Conservation (phyloP, 2,888 invertebrate genomes). For the Drosophila flavopinicola region DNA sequence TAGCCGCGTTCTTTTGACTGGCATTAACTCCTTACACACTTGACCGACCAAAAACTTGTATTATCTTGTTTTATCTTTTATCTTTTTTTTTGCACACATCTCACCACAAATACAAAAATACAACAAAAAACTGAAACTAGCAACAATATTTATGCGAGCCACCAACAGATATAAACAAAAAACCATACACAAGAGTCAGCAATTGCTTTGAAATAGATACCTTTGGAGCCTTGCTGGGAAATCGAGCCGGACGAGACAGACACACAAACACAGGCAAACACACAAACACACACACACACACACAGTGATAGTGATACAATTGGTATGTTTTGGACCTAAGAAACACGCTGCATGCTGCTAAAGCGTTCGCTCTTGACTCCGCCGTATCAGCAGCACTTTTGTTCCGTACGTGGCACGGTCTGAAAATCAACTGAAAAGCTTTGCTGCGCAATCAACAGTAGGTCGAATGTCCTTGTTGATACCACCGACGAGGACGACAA, state of each 20-base stretch:
- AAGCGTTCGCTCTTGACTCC: conserved; percentile 29
- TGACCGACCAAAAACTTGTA: conserved; percentile 49
- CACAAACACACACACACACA: conserved; percentile 15
- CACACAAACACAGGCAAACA: too few relatives aligned
- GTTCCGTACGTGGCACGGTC: conserved; percentile 76
- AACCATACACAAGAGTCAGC: conserved; percentile 2
- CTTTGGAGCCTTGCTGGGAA: conserved; percentile 25
- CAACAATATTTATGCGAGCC: conserved; percentile 1
- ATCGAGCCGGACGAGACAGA: conserved; percentile 20
- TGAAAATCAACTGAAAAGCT: conserved; percentile 79
- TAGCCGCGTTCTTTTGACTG: conserved; percentile 43
- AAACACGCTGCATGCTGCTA: conserved; percentile 52
- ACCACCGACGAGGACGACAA: conserved; percentile 49
- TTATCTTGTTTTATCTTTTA: too few relatives aligned
- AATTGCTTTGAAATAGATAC: conserved; percentile 35
- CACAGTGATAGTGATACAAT: conserved; percentile 10
- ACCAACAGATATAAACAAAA: conserved; percentile 14
- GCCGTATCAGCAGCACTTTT: conserved; percentile 36
- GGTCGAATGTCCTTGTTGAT: conserved; percentile 80
- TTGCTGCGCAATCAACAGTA: conserved; percentile 75
- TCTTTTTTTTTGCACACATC: conserved; percentile 41
- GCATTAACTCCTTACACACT: conserved; percentile 40
- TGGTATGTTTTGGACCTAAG: conserved; percentile 29
- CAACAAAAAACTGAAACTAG: conserved; percentile 10
- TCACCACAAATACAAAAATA: conserved; percentile 31